Evolutionary conservation across 2,888 invertebrate species (phyloP).

Genomic region (Piscicola geometra): DNA sequence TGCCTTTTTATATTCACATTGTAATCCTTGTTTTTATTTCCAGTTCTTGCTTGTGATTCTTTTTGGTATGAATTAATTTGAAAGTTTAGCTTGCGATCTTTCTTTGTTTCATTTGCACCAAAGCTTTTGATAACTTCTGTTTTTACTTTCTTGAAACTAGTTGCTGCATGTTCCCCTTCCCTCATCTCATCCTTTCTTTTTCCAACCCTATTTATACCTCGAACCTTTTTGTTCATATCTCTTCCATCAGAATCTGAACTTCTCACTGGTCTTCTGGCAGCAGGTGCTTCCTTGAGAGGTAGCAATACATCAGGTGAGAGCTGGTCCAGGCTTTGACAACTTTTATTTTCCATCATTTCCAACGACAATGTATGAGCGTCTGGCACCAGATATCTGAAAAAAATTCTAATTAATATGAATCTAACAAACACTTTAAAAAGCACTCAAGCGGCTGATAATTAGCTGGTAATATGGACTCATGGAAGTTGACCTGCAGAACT

Average conservation of each 20-base stretch:
- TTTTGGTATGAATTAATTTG: background rate
- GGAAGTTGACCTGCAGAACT: constrained; percentile 51
- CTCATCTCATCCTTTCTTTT: no score
- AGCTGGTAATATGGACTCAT: no score
- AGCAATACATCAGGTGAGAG: background rate
- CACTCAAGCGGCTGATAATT: no score
- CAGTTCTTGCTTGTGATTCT: no score
- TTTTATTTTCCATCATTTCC: constrained; percentile 12
- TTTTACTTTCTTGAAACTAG: no score
- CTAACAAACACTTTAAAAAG: background rate
- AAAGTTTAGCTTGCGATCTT: background rate
- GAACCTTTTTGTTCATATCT: background rate
- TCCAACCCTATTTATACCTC: no score
- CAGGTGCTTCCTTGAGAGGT: no score
- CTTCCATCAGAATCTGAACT: background rate
- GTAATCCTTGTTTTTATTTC: no score
- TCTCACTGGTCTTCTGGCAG: no score
- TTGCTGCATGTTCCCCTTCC: no score
- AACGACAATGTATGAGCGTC: constrained; percentile 23
- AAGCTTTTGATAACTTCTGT: no score
- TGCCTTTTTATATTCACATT: no score
- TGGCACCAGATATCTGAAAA: constrained; percentile 18
- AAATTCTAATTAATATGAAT: background rate
- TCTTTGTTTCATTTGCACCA: background rate
- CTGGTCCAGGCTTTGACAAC: background rate